Base-by-base conservation (phyloP, 2,113 vertebrate genomes). In the Callipepla squamata region DNA sequence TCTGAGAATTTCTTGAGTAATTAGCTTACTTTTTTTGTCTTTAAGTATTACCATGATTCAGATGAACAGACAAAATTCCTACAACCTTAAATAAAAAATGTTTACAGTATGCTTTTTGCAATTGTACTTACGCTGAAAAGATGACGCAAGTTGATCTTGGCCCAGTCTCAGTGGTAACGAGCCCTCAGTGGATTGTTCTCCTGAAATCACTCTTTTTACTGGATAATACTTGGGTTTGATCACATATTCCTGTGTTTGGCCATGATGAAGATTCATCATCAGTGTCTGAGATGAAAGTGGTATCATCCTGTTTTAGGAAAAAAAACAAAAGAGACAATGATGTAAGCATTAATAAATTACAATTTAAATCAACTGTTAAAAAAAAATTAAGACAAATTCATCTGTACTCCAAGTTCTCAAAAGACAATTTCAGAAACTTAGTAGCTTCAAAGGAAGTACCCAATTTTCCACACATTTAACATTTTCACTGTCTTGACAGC, bases 201-300 rank as follows among this genome's bases (percentile, higher is more conserved):
- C 97, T 1, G 98, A 94, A n/a, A 98, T 96, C 47, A 98, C 96
- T 96, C 99, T 99, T 97, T 98, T 98, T 80, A 97, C 96, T 82
- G 98, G 92, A 90, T 98, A 99, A 95, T 98, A 98, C 92, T 99
- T 99, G 74, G 99, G 99, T 91, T 99, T 99, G 48, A 99, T 95
- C 84, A 98, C 88, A 73, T 99, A 99, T 77, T 99, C 98, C 91
- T 99, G 99, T 80, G 96, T 98, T 97, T 98, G 98, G 62, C 98
- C 98, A 32, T 97, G 98, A 85, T 98, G 98, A 79, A 98, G 91
- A 59, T 98, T 98, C 93, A 99, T 97, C 69, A 98, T 96, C 90
- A 98, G 79, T 42, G 97, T 97, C 93, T 98, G 98, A 44, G 98
- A 97, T n/a, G 98, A 96, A 57, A 98, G 95, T 5, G 98, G 97